Base-by-base conservation (phyloP, 2,113 vertebrate species). In the Salminus brasiliensis region DNA sequence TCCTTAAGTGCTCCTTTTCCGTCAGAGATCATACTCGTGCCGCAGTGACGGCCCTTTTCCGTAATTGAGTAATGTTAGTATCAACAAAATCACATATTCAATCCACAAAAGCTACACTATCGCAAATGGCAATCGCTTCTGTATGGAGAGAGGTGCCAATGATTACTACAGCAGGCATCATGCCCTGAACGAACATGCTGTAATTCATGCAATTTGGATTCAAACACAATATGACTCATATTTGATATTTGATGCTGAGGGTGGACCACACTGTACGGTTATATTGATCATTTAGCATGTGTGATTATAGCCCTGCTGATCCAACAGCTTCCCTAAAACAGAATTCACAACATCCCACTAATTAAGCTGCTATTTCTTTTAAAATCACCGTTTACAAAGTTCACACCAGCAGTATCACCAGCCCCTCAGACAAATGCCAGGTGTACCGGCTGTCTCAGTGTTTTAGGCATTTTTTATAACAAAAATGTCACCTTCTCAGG, bases 1-100 rank as follows among this genome's bases (percentile, higher is more conserved):
- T 62, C 55, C 39, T 74, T 43, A 76, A 69, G 34, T 76, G 55
- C 23, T 39, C 36, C 49, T 60, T 36, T 63, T 63, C 32, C 12
- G 23, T 41, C n/a, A 18, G n/a, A 65, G 18, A 36, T 65, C 62
- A 21, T 9, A 36, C 32, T 65, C 11, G 30, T 16, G 32, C 7
- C 8, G 2, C 32, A 16, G n/a, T 65, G 4, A 65, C 18, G 59
- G 0, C 15, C 2, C 6, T 65, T 53, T 23, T n/a, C 8, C 21
- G 32, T 21, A 34, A 36, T 25, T 36, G 62, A 65, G 30, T 36
- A 65, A 65, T 36, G 30, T 21, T 36, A 5, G 62, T 21, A 6
- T 65, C 18, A n/a, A 36, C 30, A 65, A 36, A 65, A 65, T 16
- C 29, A 63, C 27, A 30, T 18, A 9, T 30, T 27, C 23, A 59